These are phyloP conservation scores for Hydrolagus affinis DNA, from an alignment of 2,113 vertebrate genomes.

Conservation along the genomic window DNA sequence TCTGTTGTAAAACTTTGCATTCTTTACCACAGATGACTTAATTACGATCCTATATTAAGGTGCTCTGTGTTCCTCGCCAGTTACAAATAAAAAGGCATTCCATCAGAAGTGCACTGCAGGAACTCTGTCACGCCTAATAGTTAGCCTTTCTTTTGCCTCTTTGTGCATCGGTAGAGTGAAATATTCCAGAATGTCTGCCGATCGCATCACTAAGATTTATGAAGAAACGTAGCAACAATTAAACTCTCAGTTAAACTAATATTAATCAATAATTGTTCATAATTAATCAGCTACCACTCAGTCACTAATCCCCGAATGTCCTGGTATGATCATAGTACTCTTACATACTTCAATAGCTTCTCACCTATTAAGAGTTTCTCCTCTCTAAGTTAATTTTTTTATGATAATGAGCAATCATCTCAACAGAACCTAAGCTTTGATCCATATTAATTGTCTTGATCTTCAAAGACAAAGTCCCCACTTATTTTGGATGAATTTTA, in stretches of 20 bases:
- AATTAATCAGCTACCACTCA: conserved; percentile 26
- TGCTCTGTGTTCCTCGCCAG: too few species aligned
- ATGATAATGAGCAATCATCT: conserved; percentile 98
- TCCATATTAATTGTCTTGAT: conserved; percentile 97
- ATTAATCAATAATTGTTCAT: conserved; percentile 25
- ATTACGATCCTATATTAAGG: too few species aligned
- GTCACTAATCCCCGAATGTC: conserved; percentile 15
- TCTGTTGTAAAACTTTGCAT: too few species aligned
- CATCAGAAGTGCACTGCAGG: too few species aligned
- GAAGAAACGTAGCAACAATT: conserved; percentile 14
- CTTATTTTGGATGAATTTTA: conserved; percentile 99
- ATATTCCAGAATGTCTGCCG: not conserved
- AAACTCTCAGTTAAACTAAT: conserved; percentile 25
- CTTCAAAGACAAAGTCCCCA: conserved; percentile 99
- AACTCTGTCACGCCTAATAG: too few species aligned
- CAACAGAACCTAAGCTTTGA: conserved; percentile 97
- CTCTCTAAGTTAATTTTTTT: conserved; percentile 99
- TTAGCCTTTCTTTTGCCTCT: not conserved
- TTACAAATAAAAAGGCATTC: too few species aligned
- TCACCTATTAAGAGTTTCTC: conserved; percentile 96
- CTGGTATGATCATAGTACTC: conserved; percentile 13
- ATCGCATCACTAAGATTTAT: not conserved
- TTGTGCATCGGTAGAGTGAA: not conserved
- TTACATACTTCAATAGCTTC: conserved; percentile 23
- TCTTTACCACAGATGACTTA: too few species aligned